Conservation (phyloP, 2,888 invertebrate genomes). For the Lycocerus yunnanus region DNA sequence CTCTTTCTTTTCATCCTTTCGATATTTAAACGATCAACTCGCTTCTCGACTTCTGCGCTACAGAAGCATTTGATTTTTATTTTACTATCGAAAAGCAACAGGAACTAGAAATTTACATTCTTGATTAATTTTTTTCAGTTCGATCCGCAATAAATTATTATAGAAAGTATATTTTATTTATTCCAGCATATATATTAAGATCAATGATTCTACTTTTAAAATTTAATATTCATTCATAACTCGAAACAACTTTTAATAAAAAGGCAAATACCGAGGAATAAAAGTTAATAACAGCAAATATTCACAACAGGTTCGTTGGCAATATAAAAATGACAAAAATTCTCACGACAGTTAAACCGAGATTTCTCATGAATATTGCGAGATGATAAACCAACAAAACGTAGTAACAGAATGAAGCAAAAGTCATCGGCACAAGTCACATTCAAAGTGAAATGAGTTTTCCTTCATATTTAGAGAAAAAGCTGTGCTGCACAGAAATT, state of each 20-base stretch:
- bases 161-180: neutral
- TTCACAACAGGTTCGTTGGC: neutral
- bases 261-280: neutral
- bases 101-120: neutral
- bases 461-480: neutral
- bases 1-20: neutral
- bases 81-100: neutral
- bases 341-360: neutral
- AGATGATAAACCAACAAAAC: neutral
- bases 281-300: neutral
- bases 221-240: neutral
- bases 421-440: neutral
- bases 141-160: neutral
- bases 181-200: neutral
- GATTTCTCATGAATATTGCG: slow-evolving; percentile 1
- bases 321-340: neutral
- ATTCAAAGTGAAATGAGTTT: neutral
- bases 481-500: neutral
- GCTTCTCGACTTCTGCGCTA: neutral
- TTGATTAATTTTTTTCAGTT: neutral
- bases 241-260: neutral
- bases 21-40: neutral
- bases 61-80: neutral
- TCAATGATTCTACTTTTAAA: neutral
- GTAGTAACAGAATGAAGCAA: neutral